Base-by-base conservation (phyloP, 2,113 vertebrate species). In the Sceloporus tristichus region DNA sequence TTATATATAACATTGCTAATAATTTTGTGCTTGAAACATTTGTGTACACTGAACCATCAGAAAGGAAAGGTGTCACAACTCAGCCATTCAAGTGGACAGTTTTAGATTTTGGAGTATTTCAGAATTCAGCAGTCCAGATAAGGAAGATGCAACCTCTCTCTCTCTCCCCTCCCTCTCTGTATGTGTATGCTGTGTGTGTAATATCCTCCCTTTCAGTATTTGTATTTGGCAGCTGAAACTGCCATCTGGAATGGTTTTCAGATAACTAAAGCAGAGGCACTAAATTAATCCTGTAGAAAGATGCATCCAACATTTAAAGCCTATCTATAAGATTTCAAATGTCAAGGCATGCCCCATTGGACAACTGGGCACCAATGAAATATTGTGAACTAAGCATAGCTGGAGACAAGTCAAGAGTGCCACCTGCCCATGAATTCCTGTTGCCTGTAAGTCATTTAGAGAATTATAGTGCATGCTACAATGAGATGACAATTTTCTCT, bases 211-310 rank as follows among this genome's bases (percentile, higher is more conserved):
- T 19, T 84, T 96, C 92, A 90, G 92, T 94, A 95, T 97, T 94
- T 96, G 92, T 94, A 95, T 97, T 94, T 96, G 90, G 84, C 62
- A 86, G 65, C 74, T 90, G 85, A 90, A 62, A 88, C 79, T 91
- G 90, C 95, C 96, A 97, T 97, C 96, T 96, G 95, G 95, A 90
- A 94, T 93, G 95, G 91, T 94, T 95, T 97, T 96, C 95, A 96
- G 91, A 91, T 97, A 95, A 97, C 92, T 97, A 96, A 95, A 88
- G 1, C 92, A 91, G 89, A 95, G 95, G 94, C 92, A 96, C 95
- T 95, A 96, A 96, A 96, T 97, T 96, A 96, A 97, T 96, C 96
- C 95, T 95, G 95, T 96, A 95, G n/a, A 95, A 94, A 95, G 92
- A 96, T 94, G 88, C 92, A 94, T 93, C 94, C 93, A 95, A 94